Evolutionary conservation across 2,888 invertebrate genomes (phyloP), one percentile per base, ranked within the genome.

Genomic region (Perdita meconis): DNA sequence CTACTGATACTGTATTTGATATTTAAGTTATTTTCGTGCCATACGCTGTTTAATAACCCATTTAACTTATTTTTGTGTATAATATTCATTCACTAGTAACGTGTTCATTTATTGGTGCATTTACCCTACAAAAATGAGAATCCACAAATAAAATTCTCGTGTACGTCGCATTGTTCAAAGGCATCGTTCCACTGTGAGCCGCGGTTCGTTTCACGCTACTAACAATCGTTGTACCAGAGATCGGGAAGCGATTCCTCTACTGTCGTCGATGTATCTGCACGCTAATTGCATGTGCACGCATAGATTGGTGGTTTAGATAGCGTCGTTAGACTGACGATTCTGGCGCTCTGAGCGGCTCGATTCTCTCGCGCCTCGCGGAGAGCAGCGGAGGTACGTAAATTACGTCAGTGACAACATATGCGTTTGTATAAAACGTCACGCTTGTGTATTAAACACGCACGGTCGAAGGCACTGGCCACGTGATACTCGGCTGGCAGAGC

Each of bases 401-500:
- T 44, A 36, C 55, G 50, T 16, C 44, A 63, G 42, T 36, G 73
- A 57, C 61, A 63, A 57, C 44, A 57, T 51, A 34, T 16, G 65
- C 63, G 63, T 53, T 50, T 59, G 67, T 47, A 70, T 55, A 67
- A 65, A 65, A 68, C 63, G 64, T 69, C 57, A 66, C 70, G 63
- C 38, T 63, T 61, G 55, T 67, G 73, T 69, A 73, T 80, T 63
- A 59, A 72, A 70, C 59, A 56, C 67, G 78, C 69, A 55, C 55
- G 59, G 24, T 63, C 56, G 77, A 59, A 22, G 63, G 63, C 26
- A 64, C 51, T n/a, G n/a, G 70, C 75, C 79, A 80, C 79, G 80
- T 80, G 80, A 80, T 38, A 64, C 40, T 26, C 70, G 56, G 66
- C 34, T 56, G 74, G 74, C 64, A 53, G n/a, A 30, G 13, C 63